Base-by-base conservation (phyloP, 2,113 vertebrate genomes). In the Macrotis lagotis region DNA sequence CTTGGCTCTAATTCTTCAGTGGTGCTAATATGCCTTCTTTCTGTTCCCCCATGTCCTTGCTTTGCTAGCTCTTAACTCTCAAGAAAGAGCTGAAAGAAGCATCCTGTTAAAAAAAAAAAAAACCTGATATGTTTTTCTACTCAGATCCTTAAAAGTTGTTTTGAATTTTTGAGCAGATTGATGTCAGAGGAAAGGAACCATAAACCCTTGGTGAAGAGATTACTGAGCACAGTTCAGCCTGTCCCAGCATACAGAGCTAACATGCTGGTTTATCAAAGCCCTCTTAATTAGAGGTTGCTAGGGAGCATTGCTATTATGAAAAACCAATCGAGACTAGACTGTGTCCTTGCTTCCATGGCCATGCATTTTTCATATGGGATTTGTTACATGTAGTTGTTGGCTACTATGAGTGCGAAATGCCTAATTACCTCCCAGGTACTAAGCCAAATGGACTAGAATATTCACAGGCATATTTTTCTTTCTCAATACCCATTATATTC, bases 221-320 rank as follows among this genome's bases (percentile, higher is more conserved):
- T 51, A 3, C 49, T 31, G 50, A 89, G 51, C 53, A 95, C 28
- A 50, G 26, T 8, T 51, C 47, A 14, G 8, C 25, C 8, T 44
- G 59, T n/a, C 49, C 97, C 91, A 31, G 50, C 0, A 26, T 90
- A n/a, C 31, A 51, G 59, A 94, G 48, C 91, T 52, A 47, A 92
- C 3, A 0, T 91, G 92, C 50, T 91, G 83, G 47, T 66, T 90
- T 90, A 94, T 91, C 88, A 44, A 50, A 91, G 50, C 90, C 50
- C n/a, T 95, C 74, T 95, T 97, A 51, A 95, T 89, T 94, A 94
- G n/a, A 44, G 8, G 74, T 95, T 92, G 88, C 96, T 90, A 48
- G 90, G 55, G 88, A 95, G 91, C 88, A 25, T 51, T 25, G 11
- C 28, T 90, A 50, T 1, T 50, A 89, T 90, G 48, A 94, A 95